Percentiles rank a stretch among this genome's conserved stretches.
These are phyloP conservation scores for Psettodes erumei DNA, from an alignment of 2,113 vertebrate genomes.

Conservation along the genomic window DNA sequence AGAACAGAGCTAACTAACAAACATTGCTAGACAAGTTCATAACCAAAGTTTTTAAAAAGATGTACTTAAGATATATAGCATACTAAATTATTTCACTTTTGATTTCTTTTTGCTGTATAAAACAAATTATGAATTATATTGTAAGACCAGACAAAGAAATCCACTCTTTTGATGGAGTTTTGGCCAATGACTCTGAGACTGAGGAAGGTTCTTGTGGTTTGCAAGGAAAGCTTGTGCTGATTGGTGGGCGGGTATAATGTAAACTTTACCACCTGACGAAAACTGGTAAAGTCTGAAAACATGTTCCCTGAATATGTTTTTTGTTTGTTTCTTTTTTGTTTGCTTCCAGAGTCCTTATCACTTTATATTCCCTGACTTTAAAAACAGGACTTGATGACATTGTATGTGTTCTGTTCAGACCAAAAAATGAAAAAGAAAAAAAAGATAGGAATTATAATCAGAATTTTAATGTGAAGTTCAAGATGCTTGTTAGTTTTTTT, in stretches of 20 bases:
- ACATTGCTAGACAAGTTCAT: conserved; percentile 84
- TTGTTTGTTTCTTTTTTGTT: conserved; percentile 59
- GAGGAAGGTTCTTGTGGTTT: conserved; percentile 70
- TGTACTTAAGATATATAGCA: conserved; percentile 85
- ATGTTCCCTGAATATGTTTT: conserved; percentile 69
- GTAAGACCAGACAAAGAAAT: conserved; percentile 77
- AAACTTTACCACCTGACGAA: conserved; percentile 69
- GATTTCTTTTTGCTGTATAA: conserved; percentile 80
- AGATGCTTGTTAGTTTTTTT: conserved; percentile 76
- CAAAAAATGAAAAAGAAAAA: conserved; percentile 85
- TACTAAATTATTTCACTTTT: conserved; percentile 85
- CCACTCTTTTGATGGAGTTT: conserved; percentile 69
- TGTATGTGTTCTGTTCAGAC: conserved; percentile 87
- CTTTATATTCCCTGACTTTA: conserved; percentile 82
- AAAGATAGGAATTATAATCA: conserved; percentile 79
- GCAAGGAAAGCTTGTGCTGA: conserved; percentile 85
- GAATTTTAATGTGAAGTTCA: conserved; percentile 83
- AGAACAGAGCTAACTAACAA: conserved; percentile 83
- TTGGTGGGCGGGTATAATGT: conserved; percentile 82
- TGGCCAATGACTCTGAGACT: conserved; percentile 78
- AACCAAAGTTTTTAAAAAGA: conserved; percentile 83
- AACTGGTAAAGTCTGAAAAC: conserved; percentile 67
- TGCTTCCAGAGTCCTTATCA: conserved; percentile 82
- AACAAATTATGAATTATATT: conserved; percentile 82
- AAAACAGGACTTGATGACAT: conserved; percentile 77